phyloP scores from a whole-genome alignment of 64 coral and sea anemone genomes.

The Dendronephthya gigantea region DNA sequence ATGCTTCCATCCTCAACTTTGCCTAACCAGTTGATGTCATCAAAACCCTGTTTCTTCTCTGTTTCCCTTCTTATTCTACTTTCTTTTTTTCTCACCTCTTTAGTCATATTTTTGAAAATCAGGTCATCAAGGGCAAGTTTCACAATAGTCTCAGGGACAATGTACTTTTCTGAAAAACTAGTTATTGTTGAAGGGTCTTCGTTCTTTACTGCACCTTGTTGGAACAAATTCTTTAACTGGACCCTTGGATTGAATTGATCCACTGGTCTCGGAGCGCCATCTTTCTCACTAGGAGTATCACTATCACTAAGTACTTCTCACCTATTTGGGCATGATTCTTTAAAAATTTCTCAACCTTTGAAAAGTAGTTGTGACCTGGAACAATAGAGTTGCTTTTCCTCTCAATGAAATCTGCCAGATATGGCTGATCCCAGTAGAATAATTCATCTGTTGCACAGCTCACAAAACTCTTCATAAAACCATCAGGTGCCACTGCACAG shows the following conservation, averaged over 20 bases:
- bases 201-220: background rate
- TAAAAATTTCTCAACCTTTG: no score
- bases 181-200: conserved; percentile 26
- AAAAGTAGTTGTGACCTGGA: no score
- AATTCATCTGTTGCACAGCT: conserved; percentile 4
- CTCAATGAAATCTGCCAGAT: conserved; percentile 16
- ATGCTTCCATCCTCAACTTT: conserved; percentile 32
- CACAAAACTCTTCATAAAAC: conserved; percentile 33
- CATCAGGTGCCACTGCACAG: conserved; percentile 26
- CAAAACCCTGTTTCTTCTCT: conserved; percentile 21
- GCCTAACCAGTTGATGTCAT: conserved; percentile 25
- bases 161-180: conserved; percentile 22
- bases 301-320: no score
- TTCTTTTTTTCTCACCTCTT: conserved; percentile 28
- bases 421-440: conserved; percentile 16
- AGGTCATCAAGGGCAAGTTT: conserved; percentile 35
- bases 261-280: no score
- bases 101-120: conserved; percentile 14
- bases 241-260: no score
- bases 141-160: conserved; percentile 21
- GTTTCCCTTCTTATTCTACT: conserved; percentile 18
- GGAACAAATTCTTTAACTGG: conserved; percentile 14
- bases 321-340: no score
- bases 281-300: no score
- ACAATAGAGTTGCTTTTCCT: no score